Base-by-base conservation (phyloP, 2,797 vertebrate genomes). In the Gymnothorax reevesii region DNA sequence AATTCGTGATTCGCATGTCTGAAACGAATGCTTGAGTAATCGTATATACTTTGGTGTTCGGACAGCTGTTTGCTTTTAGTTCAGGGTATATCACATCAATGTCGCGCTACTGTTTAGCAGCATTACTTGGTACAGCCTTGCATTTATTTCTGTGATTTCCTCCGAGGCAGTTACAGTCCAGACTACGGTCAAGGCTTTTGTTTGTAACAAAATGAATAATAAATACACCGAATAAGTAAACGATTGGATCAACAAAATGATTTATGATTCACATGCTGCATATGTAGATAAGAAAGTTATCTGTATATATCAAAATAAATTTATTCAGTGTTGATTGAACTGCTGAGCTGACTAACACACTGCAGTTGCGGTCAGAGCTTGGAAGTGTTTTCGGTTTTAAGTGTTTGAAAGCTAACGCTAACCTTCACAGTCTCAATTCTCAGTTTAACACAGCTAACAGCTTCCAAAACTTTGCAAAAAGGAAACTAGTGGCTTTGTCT, bases 401-500 rank as follows among this genome's bases (percentile, higher is more conserved):
- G 49, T 82, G 54, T 66, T n/a, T 85, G 62, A 62, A 69, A 0
- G 60, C 33, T 4, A n/a, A 22, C 55, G 73, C 54, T 42, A 73
- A 73, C 57, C 2, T 57, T 54, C 71, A 8, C 71, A 8, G 17
- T 60, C 6, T n/a, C 33, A 27, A 13, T 54, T n/a, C 83, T 3
- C 6, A 52, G 15, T 7, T 52, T 60, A 33, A 60, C 33, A 64
- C 4, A 4, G 73, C 75, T 1, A 54, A 52, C 73, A 22, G 33
- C 73, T 77, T 54, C 6, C 13, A 64, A 20, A 13, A 33, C 17
- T 59, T 49, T 64, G 73, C n/a, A 13, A 1, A 57, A 69, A 86
- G 79, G 85, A 86, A 83, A 64, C 62, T 57, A 25, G 49, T 66
- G 62, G 79, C 79, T 52, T 69, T 80, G 33, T 17, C 15, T 57